Conservation (phyloP, 1,140 invertebrate genomes). For the Matsumurasca onukii region DNA sequence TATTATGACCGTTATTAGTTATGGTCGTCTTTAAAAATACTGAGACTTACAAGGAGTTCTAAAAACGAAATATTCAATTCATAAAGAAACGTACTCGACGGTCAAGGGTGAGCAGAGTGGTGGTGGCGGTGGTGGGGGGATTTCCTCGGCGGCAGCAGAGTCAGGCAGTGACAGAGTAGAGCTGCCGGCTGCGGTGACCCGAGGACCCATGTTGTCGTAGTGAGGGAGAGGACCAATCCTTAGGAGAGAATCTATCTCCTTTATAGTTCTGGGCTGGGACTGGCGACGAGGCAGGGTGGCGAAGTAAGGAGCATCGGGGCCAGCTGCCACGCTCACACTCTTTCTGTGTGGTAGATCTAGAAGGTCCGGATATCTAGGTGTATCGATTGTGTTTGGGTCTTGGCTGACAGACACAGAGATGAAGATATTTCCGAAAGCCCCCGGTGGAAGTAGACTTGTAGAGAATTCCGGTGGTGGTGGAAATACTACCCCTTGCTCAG, state of each 20-base stretch:
- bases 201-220: slow-evolving; percentile 87
- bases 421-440: slow-evolving; percentile 70
- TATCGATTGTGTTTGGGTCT: slow-evolving; percentile 50
- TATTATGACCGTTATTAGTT: background rate
- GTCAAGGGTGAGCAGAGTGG: slow-evolving; percentile 50
- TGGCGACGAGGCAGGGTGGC: slow-evolving; percentile 53
- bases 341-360: slow-evolving; percentile 69
- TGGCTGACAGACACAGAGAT: slow-evolving; percentile 72
- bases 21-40: background rate
- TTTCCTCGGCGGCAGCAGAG: slow-evolving; percentile 49
- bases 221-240: slow-evolving; percentile 54
- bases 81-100: slow-evolving; percentile 46
- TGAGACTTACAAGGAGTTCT: background rate
- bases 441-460: slow-evolving; percentile 57
- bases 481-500: slow-evolving; percentile 46
- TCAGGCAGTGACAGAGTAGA: slow-evolving; percentile 79
- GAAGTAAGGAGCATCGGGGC: slow-evolving; percentile 53
- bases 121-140: slow-evolving; percentile 55
- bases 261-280: slow-evolving; percentile 26
- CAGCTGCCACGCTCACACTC: slow-evolving; percentile 45
- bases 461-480: slow-evolving; percentile 67
- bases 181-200: slow-evolving; percentile 80
- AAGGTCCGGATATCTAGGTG: slow-evolving; percentile 65
- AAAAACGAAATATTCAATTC: slow-evolving; percentile 22
- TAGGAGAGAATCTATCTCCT: slow-evolving; percentile 33